Percentiles rank a stretch among this genome's conserved stretches.
Evolutionary conservation across 2,797 vertebrate species (phyloP).

Genomic region (Ambastaia sidthimunki): DNA sequence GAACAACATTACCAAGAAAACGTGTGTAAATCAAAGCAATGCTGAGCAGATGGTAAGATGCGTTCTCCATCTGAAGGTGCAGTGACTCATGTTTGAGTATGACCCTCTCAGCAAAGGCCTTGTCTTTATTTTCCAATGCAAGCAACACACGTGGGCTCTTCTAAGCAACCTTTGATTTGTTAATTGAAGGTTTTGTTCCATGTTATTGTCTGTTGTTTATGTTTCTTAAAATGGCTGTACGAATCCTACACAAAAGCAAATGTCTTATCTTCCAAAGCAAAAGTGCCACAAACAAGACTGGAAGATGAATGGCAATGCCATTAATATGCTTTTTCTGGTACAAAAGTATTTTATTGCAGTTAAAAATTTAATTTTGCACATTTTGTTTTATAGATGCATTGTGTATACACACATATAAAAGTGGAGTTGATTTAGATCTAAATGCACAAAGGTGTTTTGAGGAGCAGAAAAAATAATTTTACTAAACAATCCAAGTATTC

Average conservation of each 20-base stretch:
- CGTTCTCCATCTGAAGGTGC: slow-evolving; percentile 31
- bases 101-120: slow-evolving; percentile 44
- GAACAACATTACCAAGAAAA: slow-evolving; percentile 42
- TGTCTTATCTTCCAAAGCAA: slow-evolving; percentile 23
- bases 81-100: slow-evolving; percentile 54
- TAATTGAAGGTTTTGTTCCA: slow-evolving; percentile 49
- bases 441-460: too few relatives aligned
- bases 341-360: not conserved
- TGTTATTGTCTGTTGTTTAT: slow-evolving; percentile 54
- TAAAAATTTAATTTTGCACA: not conserved
- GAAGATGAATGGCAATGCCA: slow-evolving; percentile 25
- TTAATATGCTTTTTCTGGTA: slow-evolving; percentile 11
- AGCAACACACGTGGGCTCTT: slow-evolving; percentile 13
- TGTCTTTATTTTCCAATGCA: slow-evolving; percentile 37
- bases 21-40: slow-evolving; percentile 42
- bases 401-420: not conserved
- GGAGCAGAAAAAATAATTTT: not conserved
- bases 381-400: too few relatives aligned
- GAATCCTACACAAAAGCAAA: slow-evolving; percentile 34
- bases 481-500: not conserved
- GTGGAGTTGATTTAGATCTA: not conserved
- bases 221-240: slow-evolving; percentile 53
- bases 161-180: slow-evolving; percentile 51
- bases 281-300: slow-evolving; percentile 17
- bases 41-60: slow-evolving; percentile 57